A percentile compares a stretch with the other conserved stretches of the same genome.
phyloP scores from a whole-genome alignment of 2,113 vertebrate species.

The Jaculus jaculus region DNA sequence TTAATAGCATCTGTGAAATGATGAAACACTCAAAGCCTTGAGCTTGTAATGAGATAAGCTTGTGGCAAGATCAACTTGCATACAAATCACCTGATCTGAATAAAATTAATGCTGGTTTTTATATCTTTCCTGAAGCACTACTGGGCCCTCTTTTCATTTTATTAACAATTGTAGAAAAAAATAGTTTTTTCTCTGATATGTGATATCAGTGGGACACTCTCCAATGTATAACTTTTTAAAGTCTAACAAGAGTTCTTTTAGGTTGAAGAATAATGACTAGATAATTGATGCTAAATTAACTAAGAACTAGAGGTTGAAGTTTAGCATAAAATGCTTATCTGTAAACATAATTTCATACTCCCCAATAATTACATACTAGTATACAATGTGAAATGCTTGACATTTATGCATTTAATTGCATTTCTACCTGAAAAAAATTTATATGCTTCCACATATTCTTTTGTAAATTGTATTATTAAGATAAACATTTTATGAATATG shows the following conservation, averaged over 20 bases:
- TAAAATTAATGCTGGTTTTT: slow-evolving; percentile 77
- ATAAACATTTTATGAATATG: background rate
- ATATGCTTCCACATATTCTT: background rate
- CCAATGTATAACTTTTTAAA: slow-evolving; percentile 41
- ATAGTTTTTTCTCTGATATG: slow-evolving; percentile 40
- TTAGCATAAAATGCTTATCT: slow-evolving; percentile 25
- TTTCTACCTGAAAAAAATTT: background rate
- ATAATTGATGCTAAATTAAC: slow-evolving; percentile 14
- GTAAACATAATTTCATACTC: slow-evolving; percentile 38
- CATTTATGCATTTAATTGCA: slow-evolving; percentile 13
- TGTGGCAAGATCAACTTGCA: slow-evolving; percentile 72
- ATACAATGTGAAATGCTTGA: slow-evolving; percentile 12
- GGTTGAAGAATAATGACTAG: background rate
- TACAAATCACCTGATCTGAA: slow-evolving; percentile 82
- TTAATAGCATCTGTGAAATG: slow-evolving; percentile 73
- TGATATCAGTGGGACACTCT: background rate
- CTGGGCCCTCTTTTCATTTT: background rate
- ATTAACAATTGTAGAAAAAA: slow-evolving; percentile 70
- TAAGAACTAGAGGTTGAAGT: background rate
- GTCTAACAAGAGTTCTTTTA: background rate
- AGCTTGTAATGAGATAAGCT: slow-evolving; percentile 79
- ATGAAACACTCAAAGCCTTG: slow-evolving; percentile 69
- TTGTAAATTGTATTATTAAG: slow-evolving; percentile 1
- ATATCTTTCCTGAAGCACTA: slow-evolving; percentile 67
- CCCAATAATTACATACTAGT: background rate